phyloP scores from a whole-genome alignment of 2,113 vertebrate genomes.

The Gavialis gangeticus region DNA sequence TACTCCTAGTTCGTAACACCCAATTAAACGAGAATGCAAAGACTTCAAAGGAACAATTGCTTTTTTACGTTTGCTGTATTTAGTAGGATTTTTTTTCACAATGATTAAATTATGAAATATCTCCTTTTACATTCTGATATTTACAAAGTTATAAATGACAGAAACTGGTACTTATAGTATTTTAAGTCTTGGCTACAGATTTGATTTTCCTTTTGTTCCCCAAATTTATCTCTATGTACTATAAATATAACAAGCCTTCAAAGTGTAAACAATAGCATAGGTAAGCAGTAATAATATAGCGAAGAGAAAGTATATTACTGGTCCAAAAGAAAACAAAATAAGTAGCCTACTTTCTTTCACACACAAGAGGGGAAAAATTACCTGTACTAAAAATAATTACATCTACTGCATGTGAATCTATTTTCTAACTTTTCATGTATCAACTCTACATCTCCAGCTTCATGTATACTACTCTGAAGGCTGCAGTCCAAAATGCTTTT shows the following conservation, averaged over 20 bases:
- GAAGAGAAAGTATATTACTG: neutral
- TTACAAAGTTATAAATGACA: neutral
- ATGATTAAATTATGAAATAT: fast-evolving
- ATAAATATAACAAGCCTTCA: neutral
- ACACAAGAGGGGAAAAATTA: neutral
- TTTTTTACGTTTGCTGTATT: neutral
- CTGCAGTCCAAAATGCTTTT: neutral
- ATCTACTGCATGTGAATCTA: neutral
- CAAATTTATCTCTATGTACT: neutral
- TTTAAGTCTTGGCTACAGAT: neutral
- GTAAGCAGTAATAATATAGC: neutral
- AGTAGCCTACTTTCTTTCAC: neutral
- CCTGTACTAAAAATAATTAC: fast-evolving
- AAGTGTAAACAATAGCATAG: neutral
- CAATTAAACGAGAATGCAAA: neutral
- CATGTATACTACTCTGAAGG: neutral
- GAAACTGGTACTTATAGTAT: neutral
- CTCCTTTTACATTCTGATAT: neutral
- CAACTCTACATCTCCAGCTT: neutral
- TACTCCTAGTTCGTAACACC: neutral
- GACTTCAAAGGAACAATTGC: neutral
- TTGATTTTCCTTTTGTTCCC: neutral
- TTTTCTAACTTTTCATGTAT: neutral
- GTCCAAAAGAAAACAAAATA: neutral
- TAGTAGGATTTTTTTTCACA: neutral